Evolutionary conservation across 2,888 invertebrate species (phyloP).

Genomic region (Tetragnatha montana): DNA sequence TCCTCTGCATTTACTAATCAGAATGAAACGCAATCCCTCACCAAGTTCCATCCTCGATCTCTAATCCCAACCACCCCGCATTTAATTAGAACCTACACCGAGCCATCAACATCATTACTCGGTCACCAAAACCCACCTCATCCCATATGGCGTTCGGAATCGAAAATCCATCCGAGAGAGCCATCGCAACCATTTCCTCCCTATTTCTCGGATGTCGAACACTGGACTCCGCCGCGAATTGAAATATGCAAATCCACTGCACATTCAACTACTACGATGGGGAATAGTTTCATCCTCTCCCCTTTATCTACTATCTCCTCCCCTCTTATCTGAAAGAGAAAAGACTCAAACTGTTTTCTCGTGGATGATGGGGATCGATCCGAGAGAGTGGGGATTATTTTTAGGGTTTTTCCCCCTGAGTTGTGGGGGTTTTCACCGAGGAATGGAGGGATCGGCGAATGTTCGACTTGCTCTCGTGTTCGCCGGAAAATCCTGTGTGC

Average conservation of each 20-base stretch:
- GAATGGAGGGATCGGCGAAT: not conserved
- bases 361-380: slow-evolving; percentile 9
- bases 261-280: not conserved
- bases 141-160: slow-evolving; percentile 2
- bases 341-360: slow-evolving; percentile 13
- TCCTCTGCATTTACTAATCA: no score
- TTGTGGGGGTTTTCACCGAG: not conserved
- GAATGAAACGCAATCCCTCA: no score
- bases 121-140: not conserved
- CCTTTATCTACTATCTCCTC: not conserved
- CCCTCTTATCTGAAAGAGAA: not conserved
- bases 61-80: not conserved
- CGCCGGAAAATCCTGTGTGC: no score
- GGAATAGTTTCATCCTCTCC: slow-evolving; percentile 11
- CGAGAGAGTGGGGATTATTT: slow-evolving; percentile 16
- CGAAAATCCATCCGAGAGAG: not conserved
- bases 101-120: slow-evolving; percentile 6
- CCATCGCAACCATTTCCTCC: slow-evolving; percentile 12
- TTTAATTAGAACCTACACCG: not conserved
- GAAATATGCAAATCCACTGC: slow-evolving; percentile 50
- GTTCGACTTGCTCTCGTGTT: not conserved
- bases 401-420: not conserved
- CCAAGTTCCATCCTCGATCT: no score
- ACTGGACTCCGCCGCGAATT: slow-evolving; percentile 20
- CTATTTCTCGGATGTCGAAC: slow-evolving; percentile 58